Evolutionary conservation across 2,113 vertebrate genomes (phyloP), one percentile per base, ranked within the genome.

Genomic region (Poeciliopsis prolifica): DNA sequence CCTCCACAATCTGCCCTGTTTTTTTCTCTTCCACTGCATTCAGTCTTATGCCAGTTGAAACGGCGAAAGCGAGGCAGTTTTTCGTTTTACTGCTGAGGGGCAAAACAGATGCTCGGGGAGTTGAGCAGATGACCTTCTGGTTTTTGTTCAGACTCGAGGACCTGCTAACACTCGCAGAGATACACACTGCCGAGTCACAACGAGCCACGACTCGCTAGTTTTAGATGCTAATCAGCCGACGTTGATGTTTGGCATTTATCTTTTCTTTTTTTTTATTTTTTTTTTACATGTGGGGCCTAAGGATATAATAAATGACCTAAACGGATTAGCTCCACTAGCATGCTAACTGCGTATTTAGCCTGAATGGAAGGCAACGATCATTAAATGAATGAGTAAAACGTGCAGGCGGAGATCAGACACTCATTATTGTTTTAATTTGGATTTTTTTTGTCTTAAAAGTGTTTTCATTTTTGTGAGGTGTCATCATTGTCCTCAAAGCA

Each of bases 11-110:
- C 72, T 31, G 33, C 72, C 48, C 69, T 62, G 28, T 65, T 58
- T 48, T 62, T 19, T 62, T 24, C 33, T 26, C 33, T 30, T 71
- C 65, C 69, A 42, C 26, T 17, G 61, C 64, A 79, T 65, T 44
- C 0, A 26, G 68, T 68, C 58, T 68, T 33, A 54, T 64, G 66
- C 51, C 79, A 40, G 82, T 85, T 76, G 31, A 72, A 81, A 74
- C 2, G 31, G 63, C 61, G 78, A 89, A 89, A 79, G 75, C 67
- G 69, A 76, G 84, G 77, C 61, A 68, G 51, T 83, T 85, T 85
- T n/a, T 37, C 31, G 77, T 40, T 79, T 75, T 58, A 88, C 75
- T 82, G 35, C 63, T 66, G 8, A 19, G 40, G 51, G 12, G 78
- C 65, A 0, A 0, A 72, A 58, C 65, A 19, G 35, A 58, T 58